phyloP scores from a whole-genome alignment of 2,888 invertebrate genomes.

The Caradrina kadenii region DNA sequence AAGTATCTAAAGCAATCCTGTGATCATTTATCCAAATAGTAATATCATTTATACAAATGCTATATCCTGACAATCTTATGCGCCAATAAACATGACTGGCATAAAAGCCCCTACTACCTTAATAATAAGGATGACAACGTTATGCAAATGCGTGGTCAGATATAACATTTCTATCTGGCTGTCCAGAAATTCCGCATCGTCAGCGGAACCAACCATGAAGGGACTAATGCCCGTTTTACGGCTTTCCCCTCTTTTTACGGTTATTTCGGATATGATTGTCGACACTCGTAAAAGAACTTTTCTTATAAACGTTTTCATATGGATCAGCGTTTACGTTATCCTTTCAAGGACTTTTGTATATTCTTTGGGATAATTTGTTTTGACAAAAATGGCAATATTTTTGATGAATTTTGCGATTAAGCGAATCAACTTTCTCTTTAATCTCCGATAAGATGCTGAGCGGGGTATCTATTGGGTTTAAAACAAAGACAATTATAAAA shows the following conservation, averaged over 20 bases:
- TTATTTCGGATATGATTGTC: conserved; percentile 85
- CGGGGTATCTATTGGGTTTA: background rate
- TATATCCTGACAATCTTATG: conserved; percentile 54
- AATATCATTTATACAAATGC: conserved; percentile 13
- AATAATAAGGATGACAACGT: conserved; percentile 62
- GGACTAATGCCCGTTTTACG: conserved; percentile 86
- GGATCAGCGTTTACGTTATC: conserved; percentile 63
- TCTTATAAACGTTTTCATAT: conserved; percentile 75
- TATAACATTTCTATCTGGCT: conserved; percentile 68
- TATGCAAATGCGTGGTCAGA: conserved; percentile 63
- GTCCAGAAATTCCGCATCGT: conserved; percentile 73
- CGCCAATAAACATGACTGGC: conserved; percentile 57
- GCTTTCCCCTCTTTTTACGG: conserved; percentile 82
- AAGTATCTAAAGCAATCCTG: background rate
- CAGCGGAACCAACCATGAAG: conserved; percentile 79
- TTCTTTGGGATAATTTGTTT: conserved; percentile 9
- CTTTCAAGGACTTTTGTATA: conserved; percentile 32
- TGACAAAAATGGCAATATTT: background rate
- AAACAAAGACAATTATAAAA: background rate
- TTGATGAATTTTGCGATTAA: background rate
- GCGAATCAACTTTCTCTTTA: background rate
- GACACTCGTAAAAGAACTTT: conserved; percentile 80
- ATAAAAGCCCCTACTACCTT: conserved; percentile 62
- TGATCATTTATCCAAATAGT: conserved; percentile 37
- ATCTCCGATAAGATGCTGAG: background rate